Conservation (phyloP, 2,888 invertebrate genomes). For the Lasius platythorax region DNA sequence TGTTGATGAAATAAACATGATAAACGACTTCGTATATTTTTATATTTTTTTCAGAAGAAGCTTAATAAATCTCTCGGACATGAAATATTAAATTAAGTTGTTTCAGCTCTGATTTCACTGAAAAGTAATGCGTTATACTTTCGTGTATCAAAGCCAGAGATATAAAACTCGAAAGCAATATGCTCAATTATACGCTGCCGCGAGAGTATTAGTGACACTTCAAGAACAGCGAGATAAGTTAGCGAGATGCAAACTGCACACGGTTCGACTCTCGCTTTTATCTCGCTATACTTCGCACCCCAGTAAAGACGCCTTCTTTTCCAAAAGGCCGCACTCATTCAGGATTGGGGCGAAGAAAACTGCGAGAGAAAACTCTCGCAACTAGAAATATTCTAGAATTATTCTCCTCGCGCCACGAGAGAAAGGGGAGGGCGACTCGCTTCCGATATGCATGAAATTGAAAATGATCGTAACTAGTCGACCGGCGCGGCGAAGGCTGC, state of each 20-base stretch:
- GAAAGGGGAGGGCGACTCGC: not conserved
- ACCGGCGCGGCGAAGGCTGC: not conserved
- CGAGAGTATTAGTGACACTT: conserved; percentile 3
- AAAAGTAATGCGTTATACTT: not conserved
- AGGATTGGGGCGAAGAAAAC: conserved; percentile 15
- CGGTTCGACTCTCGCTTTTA: conserved; percentile 32
- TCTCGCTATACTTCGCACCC: not conserved
- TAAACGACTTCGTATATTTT: conserved; percentile 1
- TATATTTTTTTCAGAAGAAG: not conserved
- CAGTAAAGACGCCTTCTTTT: not conserved
- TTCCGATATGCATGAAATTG: conserved; percentile 45
- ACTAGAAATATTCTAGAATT: conserved; percentile 16
- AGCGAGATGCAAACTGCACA: not conserved
- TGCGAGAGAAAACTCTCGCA: not conserved
- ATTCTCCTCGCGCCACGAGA: conserved; percentile 13
- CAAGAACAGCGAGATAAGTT: not conserved
- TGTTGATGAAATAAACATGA: conserved; percentile 7
- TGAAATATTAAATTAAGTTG: conserved; percentile 21
- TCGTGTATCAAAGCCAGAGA: not conserved
- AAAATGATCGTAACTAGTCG: conserved; percentile 10
- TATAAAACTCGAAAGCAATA: conserved; percentile 23
- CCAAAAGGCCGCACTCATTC: not conserved
- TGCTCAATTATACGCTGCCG: conserved; percentile 16
- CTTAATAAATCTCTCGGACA: conserved; percentile 15
- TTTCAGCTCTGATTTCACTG: not conserved